A percentile compares a stretch with the other conserved stretches of the same genome.
These are phyloP conservation scores for Rhopilema esculentum DNA, from an alignment of 30 jellyfish, hydroid and myxozoan genomes.

Conservation along the genomic window DNA sequence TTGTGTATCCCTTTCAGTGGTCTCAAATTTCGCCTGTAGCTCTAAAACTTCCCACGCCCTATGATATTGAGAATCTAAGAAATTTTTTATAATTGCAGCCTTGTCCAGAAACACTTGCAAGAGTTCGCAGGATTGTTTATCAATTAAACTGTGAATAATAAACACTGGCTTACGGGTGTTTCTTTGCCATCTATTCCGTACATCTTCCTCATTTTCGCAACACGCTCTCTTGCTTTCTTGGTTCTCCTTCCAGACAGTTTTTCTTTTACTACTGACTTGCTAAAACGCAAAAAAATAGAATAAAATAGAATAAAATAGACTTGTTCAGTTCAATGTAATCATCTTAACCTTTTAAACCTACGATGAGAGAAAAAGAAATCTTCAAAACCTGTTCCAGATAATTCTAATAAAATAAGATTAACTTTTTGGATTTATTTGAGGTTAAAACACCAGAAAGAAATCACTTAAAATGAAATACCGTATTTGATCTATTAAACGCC, in stretches of 20 bases:
- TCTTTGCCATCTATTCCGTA: constrained; percentile 58
- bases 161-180: background rate
- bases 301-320: background rate
- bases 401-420: too few relatives aligned
- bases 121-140: too few relatives aligned
- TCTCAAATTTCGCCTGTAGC: too few relatives aligned
- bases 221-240: constrained; percentile 75
- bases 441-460: too few relatives aligned
- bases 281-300: background rate
- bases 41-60: too few relatives aligned
- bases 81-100: too few relatives aligned
- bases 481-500: too few relatives aligned
- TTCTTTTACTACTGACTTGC: constrained; percentile 28
- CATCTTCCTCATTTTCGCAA: constrained; percentile 83
- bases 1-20: too few relatives aligned
- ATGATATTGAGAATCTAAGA: too few relatives aligned
- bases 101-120: too few relatives aligned
- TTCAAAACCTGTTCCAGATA: background rate
- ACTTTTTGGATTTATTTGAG: too few relatives aligned
- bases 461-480: too few relatives aligned
- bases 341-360: background rate
- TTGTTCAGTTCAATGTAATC: background rate
- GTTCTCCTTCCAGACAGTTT: constrained; percentile 71
- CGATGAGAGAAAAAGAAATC: background rate
- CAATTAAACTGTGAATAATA: background rate